These are phyloP conservation scores for Sycobia sp. DNA, from an alignment of 1,140 invertebrate genomes.

Conservation along the genomic window DNA sequence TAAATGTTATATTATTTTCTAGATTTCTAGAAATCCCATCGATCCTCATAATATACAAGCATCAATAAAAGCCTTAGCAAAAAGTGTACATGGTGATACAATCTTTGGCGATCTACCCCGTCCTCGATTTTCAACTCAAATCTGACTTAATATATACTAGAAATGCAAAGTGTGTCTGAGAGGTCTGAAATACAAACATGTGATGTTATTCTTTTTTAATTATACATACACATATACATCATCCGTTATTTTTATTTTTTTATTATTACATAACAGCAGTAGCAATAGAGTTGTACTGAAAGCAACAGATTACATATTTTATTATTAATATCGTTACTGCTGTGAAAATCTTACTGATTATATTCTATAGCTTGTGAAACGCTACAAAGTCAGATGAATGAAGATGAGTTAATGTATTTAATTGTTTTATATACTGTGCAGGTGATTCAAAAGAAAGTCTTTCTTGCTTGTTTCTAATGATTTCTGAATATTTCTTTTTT, in stretches of 20 bases:
- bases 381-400: constrained; percentile 21
- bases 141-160: constrained; percentile 61
- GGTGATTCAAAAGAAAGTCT: constrained; percentile 18
- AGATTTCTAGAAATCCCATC: constrained; percentile 49
- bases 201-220: constrained; percentile 32
- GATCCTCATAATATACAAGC: constrained; percentile 78
- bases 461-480: constrained; percentile 15
- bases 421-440: constrained; percentile 23
- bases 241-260: constrained; percentile 30
- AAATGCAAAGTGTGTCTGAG: constrained; percentile 7
- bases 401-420: constrained; percentile 8
- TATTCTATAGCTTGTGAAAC: constrained; percentile 19
- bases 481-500: constrained; percentile 15
- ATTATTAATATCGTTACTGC: constrained; percentile 20
- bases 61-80: constrained; percentile 83
- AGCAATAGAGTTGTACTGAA: neutral
- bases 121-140: constrained; percentile 79
- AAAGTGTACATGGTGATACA: constrained; percentile 82
- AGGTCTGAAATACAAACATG: constrained; percentile 20
- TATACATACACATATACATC: constrained; percentile 24
- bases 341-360: constrained; percentile 7
- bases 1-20: constrained; percentile 2
- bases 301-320: constrained; percentile 21
- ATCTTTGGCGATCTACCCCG: constrained; percentile 84
- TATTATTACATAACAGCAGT: constrained; percentile 8